Evolutionary conservation across 2,888 invertebrate genomes (phyloP).

Genomic region (Neelides folsomi): DNA sequence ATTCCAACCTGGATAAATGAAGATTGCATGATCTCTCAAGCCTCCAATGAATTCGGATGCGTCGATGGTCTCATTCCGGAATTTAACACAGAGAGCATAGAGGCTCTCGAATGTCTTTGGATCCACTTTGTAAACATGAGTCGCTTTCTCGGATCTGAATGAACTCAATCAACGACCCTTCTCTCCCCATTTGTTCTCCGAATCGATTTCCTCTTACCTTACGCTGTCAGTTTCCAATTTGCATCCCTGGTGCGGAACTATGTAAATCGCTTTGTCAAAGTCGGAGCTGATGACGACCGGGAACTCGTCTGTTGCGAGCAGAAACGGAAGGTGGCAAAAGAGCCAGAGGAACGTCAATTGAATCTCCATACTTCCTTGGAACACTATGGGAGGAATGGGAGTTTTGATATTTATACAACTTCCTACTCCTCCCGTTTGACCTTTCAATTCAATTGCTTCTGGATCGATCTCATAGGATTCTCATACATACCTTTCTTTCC

Average conservation of each 20-base stretch:
- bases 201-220: background rate
- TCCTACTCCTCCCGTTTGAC: no score
- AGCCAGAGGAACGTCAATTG: no score
- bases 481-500: no score
- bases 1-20: slow-evolving; percentile 24
- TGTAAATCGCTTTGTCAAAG: slow-evolving; percentile 18
- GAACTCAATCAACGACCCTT: background rate
- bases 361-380: no score
- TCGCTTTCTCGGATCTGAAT: background rate
- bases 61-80: slow-evolving; percentile 20
- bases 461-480: no score
- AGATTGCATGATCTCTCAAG: slow-evolving; percentile 16
- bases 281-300: slow-evolving; percentile 23
- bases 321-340: no score
- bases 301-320: slow-evolving; percentile 9
- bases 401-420: no score
- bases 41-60: slow-evolving; percentile 18
- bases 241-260: slow-evolving; percentile 22
- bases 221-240: slow-evolving; percentile 15
- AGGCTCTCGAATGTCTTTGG: slow-evolving; percentile 15
- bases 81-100: slow-evolving; percentile 16
- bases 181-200: background rate
- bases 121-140: slow-evolving; percentile 14
- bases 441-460: no score
- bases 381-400: no score